Base-by-base conservation (phyloP, 2,888 invertebrate genomes). In the Harpalus rufipes region DNA sequence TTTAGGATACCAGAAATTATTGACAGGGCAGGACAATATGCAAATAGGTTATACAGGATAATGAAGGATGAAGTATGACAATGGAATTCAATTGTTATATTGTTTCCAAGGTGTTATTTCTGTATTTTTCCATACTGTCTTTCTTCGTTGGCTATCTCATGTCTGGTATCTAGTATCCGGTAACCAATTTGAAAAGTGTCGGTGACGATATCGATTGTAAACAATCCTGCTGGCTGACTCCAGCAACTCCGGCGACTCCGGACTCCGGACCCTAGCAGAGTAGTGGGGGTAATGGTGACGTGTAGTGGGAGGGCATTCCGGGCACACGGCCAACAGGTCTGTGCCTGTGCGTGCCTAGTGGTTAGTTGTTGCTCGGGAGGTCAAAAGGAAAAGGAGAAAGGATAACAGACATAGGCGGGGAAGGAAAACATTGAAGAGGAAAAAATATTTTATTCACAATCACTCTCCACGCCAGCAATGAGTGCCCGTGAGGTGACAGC, bases 151-250 rank as follows among this genome's bases (percentile, higher is more conserved):
- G 32, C 32, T 51, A 51, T 51, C 10, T 51, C 1, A 2, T 51
- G 4, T 51, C 12, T 0, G 44, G 44, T 51, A 12, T 51, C 44
- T 6, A 0, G 12, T 51, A 51, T 51, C 44, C 63, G 63, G 63
- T 63, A 63, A 18, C 63, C 63, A 63, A 63, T 63, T 63, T 63
- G 21, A 63, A 63, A 63, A 63, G 21, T 63, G 21, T 63, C 63
- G 21, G 21, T 21, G 21, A 63, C 63, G 21, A 25, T 63, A 63
- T 63, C 63, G 63, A 63, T 63, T 63, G 63, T 63, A 63, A 63
- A 63, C 63, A 63, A 63, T 63, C 63, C 63, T 18, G 63, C 25
- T 51, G 44, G 44, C 44, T 51, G 44, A 51, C 44, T 51, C 44
- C 44, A 21, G 59, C 63, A 12, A 63, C 10, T 63, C 16, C 18